Conservation (phyloP, 2,888 invertebrate genomes). For the Ptilodon capucinus region DNA sequence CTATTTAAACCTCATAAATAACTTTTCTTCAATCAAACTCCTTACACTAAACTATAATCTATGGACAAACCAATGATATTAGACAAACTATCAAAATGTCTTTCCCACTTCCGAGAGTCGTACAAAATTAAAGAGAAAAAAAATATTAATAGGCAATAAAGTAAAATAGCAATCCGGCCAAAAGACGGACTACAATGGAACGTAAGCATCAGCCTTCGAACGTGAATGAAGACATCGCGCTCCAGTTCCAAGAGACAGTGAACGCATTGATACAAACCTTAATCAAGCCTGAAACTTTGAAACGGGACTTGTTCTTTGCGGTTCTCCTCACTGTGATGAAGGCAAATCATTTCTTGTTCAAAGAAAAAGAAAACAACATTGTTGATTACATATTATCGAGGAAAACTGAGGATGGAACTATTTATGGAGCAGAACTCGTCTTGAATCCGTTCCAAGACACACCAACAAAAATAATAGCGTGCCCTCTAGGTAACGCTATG, state of each 20-base stretch:
- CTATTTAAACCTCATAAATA: no score
- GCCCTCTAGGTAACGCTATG: slow-evolving; percentile 34
- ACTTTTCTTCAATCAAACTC: no score
- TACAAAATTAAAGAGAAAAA: slow-evolving; percentile 3
- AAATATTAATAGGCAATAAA: slow-evolving; percentile 15
- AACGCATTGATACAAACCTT: slow-evolving; percentile 45
- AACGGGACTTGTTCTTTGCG: slow-evolving; percentile 49
- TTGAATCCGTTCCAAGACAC: slow-evolving; percentile 33
- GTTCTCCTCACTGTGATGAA: slow-evolving; percentile 48
- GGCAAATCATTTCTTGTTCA: slow-evolving; percentile 47
- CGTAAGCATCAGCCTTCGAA: slow-evolving; percentile 26
- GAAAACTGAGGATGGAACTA: slow-evolving; percentile 16
- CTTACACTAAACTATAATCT: no score
- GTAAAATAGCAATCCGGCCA: slow-evolving; percentile 12
- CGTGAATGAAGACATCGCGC: slow-evolving; percentile 36
- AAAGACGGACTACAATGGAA: slow-evolving; percentile 33
- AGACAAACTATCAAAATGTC: slow-evolving; percentile 12
- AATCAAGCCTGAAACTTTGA: slow-evolving; percentile 53
- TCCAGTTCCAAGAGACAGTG: slow-evolving; percentile 41
- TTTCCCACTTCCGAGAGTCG: neutral
- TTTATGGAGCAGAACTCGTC: slow-evolving; percentile 33
- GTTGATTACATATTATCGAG: slow-evolving; percentile 35
- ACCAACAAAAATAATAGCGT: slow-evolving; percentile 37
- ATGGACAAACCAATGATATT: no score
- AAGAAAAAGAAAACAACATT: slow-evolving; percentile 22